These are phyloP conservation scores for Drosophila leontia DNA, from an alignment of 1,140 invertebrate species.

Conservation along the genomic window DNA sequence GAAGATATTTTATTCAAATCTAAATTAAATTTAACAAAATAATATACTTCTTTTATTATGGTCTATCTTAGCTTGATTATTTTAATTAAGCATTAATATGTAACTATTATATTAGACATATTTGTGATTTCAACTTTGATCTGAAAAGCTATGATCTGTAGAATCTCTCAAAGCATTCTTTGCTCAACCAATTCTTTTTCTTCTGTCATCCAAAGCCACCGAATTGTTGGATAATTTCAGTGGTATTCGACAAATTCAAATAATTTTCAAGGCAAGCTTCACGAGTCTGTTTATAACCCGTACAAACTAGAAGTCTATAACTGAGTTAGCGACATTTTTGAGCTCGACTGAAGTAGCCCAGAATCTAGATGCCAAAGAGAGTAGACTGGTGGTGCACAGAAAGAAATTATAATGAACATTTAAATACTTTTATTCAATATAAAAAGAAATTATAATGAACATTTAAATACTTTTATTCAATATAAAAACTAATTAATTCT, in stretches of 20 bases:
- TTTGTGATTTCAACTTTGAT: neutral
- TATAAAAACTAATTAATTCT: neutral
- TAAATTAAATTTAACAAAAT: neutral
- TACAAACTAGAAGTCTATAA: slow-evolving; percentile 21
- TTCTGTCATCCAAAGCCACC: slow-evolving; percentile 12
- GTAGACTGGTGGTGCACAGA: slow-evolving; percentile 16
- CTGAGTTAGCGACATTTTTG: slow-evolving; percentile 58
- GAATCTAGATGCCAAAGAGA: slow-evolving; percentile 35
- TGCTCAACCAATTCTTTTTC: neutral
- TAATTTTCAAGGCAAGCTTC: slow-evolving; percentile 40
- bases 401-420: neutral
- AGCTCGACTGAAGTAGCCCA: slow-evolving; percentile 31
- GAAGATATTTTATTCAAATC: neutral
- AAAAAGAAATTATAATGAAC: neutral
- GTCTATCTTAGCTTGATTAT: neutral
- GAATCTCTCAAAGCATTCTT: slow-evolving; percentile 1
- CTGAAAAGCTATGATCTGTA: neutral
- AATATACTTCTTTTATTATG: neutral
- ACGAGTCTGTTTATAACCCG: slow-evolving; percentile 31
- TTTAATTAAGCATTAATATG: neutral
- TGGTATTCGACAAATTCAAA: slow-evolving; percentile 35
- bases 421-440: neutral
- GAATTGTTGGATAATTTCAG: slow-evolving; percentile 29
- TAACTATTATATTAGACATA: neutral
- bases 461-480: neutral